Base-by-base conservation (phyloP, 2,888 invertebrate genomes). In the Cerastoderma edule region DNA sequence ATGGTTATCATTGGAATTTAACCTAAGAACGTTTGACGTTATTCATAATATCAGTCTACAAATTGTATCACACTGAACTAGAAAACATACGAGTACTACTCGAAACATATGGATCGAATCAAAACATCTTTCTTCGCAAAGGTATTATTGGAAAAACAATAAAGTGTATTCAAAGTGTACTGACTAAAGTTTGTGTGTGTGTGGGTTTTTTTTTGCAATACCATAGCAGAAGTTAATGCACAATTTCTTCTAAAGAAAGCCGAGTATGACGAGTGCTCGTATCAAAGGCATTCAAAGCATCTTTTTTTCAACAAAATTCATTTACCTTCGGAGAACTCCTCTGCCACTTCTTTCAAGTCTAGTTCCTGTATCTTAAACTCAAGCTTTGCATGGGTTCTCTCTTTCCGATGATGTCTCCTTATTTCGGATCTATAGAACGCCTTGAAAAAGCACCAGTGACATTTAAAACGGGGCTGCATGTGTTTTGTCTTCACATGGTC, bases 401-500 rank as follows among this genome's bases (percentile, higher is more conserved):
- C 82, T 57, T 79, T 82, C 28, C 76, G 64, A 65, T 82, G 82
- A 64, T 82, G 82, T 60, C 79, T 76, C 33, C 82, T 64, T 22
- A 82, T 67, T 65, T 82, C 82, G n/a, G 82, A 79, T 39, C 77
- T 71, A 32, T 82, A 82, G 67, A 82, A 82, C 0, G 82, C 82
- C 24, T 67, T 60, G 54, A 66, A 79, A 22, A 76, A 75, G 39
- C 82, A 82, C 78, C 79, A 82, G 35, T 79, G 82, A 54, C 82
- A 82, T 60, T 79, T 82, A 35, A 82, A 82, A 28, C 82, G 71
- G 30, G 82, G 79, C 70, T 82, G 78, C 77, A 77, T 77, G 50
- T 82, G 82, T 48, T 77, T 82, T 75, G 72, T 82, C 22, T 82
- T 82, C 4, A 82, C 77, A 35, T 82, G 82, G 32, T 82, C 82